A percentile compares a stretch with the other conserved stretches of the same genome.
These are phyloP conservation scores for Tipula lateralis DNA, from an alignment of 2,888 invertebrate species.

Conservation along the genomic window DNA sequence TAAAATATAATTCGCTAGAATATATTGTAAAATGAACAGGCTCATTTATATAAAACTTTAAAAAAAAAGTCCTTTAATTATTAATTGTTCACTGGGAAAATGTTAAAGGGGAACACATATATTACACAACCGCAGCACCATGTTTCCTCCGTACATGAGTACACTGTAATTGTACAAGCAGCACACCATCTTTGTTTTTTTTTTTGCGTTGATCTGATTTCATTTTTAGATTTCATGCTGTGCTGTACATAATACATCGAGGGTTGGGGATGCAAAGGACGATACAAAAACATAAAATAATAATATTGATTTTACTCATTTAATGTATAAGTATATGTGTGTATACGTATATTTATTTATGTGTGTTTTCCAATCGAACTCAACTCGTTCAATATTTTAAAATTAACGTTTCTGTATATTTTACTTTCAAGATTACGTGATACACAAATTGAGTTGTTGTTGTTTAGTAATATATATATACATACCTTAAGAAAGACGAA, in stretches of 20 bases:
- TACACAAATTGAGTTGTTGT: neutral
- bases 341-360: no score
- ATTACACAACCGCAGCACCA: neutral
- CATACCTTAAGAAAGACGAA: slow-evolving; percentile 1
- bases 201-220: neutral
- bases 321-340: neutral
- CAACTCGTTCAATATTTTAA: neutral
- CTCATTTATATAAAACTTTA: no score
- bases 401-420: neutral
- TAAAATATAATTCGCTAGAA: neutral
- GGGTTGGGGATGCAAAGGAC: neutral
- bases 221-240: neutral
- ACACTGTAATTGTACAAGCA: neutral
- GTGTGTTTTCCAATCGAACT: neutral
- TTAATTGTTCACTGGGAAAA: neutral
- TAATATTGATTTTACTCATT: neutral
- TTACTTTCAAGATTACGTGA: neutral
- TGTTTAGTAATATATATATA: neutral
- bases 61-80: no score
- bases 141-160: neutral
- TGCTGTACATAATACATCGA: neutral
- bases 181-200: neutral
- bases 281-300: neutral
- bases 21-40: neutral
- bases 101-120: neutral